Evolutionary conservation across 2,113 vertebrate genomes (phyloP).

Genomic region (Salvelinus fontinalis): DNA sequence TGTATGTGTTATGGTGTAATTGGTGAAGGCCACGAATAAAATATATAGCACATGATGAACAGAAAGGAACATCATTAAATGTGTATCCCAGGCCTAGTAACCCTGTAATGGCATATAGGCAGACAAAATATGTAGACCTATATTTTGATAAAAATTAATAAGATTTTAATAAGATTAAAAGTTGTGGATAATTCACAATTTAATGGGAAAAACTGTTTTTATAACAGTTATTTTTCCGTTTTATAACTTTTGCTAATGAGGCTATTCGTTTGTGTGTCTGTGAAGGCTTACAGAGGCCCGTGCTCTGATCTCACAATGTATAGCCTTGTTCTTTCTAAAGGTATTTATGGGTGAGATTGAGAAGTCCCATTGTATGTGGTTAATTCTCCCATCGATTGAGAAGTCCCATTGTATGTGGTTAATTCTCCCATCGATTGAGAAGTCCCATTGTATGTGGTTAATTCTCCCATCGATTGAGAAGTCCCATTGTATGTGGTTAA

Average conservation of each 20-base stretch:
- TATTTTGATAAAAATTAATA: too few species aligned
- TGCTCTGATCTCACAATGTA: slow-evolving; percentile 47
- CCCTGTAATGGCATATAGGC: too few species aligned
- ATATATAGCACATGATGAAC: not conserved
- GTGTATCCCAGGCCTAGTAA: not conserved
- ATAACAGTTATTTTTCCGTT: not conserved
- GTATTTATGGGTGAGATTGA: slow-evolving; percentile 72
- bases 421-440: too few species aligned
- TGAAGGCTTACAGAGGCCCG: not conserved
- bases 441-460: slow-evolving; percentile 55
- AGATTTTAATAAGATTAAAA: not conserved
- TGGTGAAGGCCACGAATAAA: not conserved
- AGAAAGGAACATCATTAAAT: not conserved
- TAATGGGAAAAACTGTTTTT: not conserved
- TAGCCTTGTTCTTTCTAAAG: slow-evolving; percentile 56
- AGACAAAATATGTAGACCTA: too few species aligned
- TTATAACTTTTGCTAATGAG: not conserved
- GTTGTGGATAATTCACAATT: not conserved
- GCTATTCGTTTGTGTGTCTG: not conserved
- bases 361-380: slow-evolving; percentile 57
- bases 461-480: slow-evolving; percentile 55
- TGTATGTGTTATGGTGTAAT: not conserved
- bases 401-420: too few species aligned
- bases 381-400: too few species aligned
- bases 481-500: slow-evolving; percentile 56